Evolutionary conservation across 2,113 vertebrate species (phyloP), one percentile per base, ranked within the genome.

Genomic region (Coptodon bakossiorum): DNA sequence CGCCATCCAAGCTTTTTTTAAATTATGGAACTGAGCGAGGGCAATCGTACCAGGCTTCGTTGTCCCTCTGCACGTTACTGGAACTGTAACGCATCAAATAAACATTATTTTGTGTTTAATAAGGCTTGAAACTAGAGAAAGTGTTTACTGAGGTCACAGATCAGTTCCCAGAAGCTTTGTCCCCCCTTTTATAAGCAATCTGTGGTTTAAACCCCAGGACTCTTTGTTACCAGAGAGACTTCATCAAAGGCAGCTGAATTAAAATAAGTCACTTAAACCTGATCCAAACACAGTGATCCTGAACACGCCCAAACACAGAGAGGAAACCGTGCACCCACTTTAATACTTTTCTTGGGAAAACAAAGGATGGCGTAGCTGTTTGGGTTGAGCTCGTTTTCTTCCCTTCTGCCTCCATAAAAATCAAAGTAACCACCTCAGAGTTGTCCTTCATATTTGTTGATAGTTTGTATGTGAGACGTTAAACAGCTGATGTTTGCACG

Each of bases 1-100:
- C 4, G 1, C 16, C 71, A 31, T 78, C 16, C 4, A 78, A 48
- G 9, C 13, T 48, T 27, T 76, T 61, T 5, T 76, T 27, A 11
- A 76, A 76, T 27, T 6, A 27, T 45, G n/a, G n/a, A 6, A 14
- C 9, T 19, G 43, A 76, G 43, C 9, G 4, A 31, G 2, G 1
- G 43, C 0, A 29, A 9, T 48, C 14, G 3, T 2, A 0, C 1
- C 40, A 11, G 22, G 40, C 0, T 76, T 19, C 6, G 6, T 19
- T 76, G 43, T 19, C 0, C 12, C 7, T 43, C 38, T 17, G 68
- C 14, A 73, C 24, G 0, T 19, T 50, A 31, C 0, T 50, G 16
- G 0, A 19, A 50, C 43, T 19, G 6, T 50, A 50, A 50, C 2
- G 0, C 17, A 7, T 48, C 24, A 8, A 12, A 31, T 31, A 17